Base-by-base conservation (phyloP, 2,888 invertebrate species). In the Noctua pronuba region DNA sequence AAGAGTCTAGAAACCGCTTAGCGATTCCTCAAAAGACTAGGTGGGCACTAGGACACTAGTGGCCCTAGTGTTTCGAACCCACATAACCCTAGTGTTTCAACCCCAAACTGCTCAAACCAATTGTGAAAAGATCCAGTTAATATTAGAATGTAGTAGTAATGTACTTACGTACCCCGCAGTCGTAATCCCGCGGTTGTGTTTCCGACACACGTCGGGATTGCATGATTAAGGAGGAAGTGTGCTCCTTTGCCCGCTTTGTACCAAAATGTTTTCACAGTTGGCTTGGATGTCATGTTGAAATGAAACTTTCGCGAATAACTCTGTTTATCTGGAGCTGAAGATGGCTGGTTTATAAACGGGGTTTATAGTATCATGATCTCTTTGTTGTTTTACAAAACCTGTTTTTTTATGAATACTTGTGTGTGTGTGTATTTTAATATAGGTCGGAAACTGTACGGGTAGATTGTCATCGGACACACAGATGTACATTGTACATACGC, bases 191-290 rank as follows among this genome's bases (percentile, higher is more conserved):
- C 78, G 87, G 86, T 84, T 79, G 73, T 85, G 85, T 84, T 88
- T 88, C 86, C 86, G 90, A 90, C 91, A 91, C 88, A 89, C 89
- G 91, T 90, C 89, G 85, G 87, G 84, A 88, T 89, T 88, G 88
- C 88, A 90, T 92, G 92, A 93, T 93, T 92, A 92, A 93, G 88
- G 87, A 87, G 81, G 76, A 82, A 85, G 67, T 71, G 74, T 76
- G 82, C 49, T 86, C 83, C 86, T 87, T 87, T 86, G 73, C 85
- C 79, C 81, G 77, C 68, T 81, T 76, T 87, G 76, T 87, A 84
- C 70, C 69, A 71, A 82, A 86, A 85, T 88, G 86, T 87, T 90
- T 89, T 84, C 85, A 85, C 85, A 86, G 87, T 87, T 87, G 84
- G 75, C 72, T 81, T 28, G 80, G 41, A 77, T 76, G 73, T 80